These are phyloP conservation scores for Sialia sialis DNA, from an alignment of 2,113 vertebrate genomes.

Conservation along the genomic window DNA sequence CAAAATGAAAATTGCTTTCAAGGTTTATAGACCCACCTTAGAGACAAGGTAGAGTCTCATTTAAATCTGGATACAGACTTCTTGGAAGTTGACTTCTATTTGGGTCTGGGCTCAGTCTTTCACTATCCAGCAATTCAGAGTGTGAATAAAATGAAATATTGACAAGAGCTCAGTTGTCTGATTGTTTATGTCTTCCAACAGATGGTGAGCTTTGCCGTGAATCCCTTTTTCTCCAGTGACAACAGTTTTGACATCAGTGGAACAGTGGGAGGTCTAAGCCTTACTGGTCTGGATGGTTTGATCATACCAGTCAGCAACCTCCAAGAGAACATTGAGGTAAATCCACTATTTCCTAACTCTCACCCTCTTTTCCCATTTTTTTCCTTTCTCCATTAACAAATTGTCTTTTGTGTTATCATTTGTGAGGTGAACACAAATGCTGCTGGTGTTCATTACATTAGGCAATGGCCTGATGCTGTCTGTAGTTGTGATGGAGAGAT, in stretches of 20 bases:
- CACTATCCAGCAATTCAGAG: not conserved
- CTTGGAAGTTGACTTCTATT: not conserved
- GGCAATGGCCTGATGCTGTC: not conserved
- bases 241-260: conserved; percentile 75
- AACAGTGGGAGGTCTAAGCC: conserved; percentile 80
- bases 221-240: conserved; percentile 79
- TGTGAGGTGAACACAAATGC: not conserved
- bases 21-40: not conserved
- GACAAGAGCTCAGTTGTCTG: not conserved
- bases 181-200: conserved; percentile 42
- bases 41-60: not conserved
- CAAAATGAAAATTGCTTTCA: not conserved
- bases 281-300: conserved; percentile 78
- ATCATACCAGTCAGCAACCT: conserved; percentile 81
- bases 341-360: not conserved
- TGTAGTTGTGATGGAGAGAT: not conserved
- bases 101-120: not conserved
- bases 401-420: not conserved
- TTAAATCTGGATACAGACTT: not conserved
- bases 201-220: conserved; percentile 90
- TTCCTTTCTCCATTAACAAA: not conserved
- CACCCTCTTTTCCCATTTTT: not conserved
- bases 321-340: conserved; percentile 85
- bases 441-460: not conserved
- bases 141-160: not conserved